phyloP scores from a whole-genome alignment of 2,888 invertebrate genomes.

The Machimus atricapillus region DNA sequence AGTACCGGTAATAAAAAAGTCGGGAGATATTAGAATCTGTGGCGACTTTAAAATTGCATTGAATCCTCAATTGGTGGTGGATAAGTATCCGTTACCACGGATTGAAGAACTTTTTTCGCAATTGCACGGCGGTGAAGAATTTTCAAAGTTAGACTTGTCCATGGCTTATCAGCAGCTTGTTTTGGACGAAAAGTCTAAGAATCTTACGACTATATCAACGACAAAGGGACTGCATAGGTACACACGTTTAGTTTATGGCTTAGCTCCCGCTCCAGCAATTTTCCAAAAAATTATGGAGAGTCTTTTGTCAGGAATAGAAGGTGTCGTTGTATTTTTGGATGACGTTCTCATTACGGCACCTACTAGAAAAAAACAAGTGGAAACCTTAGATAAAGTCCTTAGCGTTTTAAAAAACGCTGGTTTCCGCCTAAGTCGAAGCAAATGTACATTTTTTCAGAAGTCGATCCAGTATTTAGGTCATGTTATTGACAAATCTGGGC shows the following conservation, averaged over 20 bases:
- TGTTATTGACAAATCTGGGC: no score
- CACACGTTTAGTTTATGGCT: conserved; percentile 52
- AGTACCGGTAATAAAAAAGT: conserved; percentile 42
- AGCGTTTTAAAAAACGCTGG: no score
- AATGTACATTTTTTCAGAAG: no score
- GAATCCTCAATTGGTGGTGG: not conserved
- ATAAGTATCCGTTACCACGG: conserved; percentile 8
- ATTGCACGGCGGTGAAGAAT: conserved; percentile 50
- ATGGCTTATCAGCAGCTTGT: conserved; percentile 55
- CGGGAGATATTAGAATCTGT: conserved; percentile 38
- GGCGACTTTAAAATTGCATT: conserved; percentile 38
- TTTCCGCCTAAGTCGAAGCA: no score
- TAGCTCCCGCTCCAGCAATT: conserved; percentile 55
- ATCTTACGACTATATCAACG: conserved; percentile 51
- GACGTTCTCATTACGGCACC: not conserved
- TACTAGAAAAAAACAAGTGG: not conserved
- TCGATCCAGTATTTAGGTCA: no score
- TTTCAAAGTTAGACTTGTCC: conserved; percentile 54
- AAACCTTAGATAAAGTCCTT: no score
- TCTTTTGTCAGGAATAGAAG: not conserved
- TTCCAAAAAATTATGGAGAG: conserved; percentile 49
- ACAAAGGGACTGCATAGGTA: conserved; percentile 45
- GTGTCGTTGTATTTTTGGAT: not conserved
- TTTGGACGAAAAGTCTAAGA: conserved; percentile 50
- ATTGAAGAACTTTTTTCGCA: conserved; percentile 35